Evolutionary conservation across 2,888 invertebrate species (phyloP), one percentile per base, ranked within the genome.

Genomic region (Troides aeacus): DNA sequence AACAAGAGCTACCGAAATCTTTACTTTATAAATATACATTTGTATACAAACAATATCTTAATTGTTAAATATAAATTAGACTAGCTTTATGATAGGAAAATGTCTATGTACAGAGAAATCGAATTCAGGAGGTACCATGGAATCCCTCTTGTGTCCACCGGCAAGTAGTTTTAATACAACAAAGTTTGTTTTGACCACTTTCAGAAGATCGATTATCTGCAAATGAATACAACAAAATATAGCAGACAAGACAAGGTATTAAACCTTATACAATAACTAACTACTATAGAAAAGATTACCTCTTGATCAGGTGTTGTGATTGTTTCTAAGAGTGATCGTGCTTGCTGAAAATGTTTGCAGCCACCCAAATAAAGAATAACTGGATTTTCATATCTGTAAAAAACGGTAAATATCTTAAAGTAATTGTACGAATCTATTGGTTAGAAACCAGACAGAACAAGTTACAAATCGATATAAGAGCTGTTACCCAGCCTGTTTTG

Each of bases 121-220:
- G 86, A 99, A 99, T 76, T 97, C 96, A 0, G 98, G 97, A 15
- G 97, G 96, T 24, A 95, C 94, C 71, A 94, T 95, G 0, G 97
- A 96, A 73, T 97, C 97, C 79, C 96, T 95, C 85, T 97, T 97
- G 86, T 99, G 98, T 12, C 99, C 99, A 72, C 97, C 97, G 0
- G 97, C 97, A 74, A 99, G 89, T 71, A 99, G 92, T 88, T 98
- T 98, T 88, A 98, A 94, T 18, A 99, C 99, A 76, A 99, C 96
- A 84, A 97, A 98, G 93, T 99, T 99, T 0, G 97, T 98, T 93
- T 99, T 99, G 58, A 97, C 96, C 75, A 99, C 96, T 89, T 97
- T 97, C 64, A 98, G 92, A 74, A 99, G 94, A 82, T 96, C 96
- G 42, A 94, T 92, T 71, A 97, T 94, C 96, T 97, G 90, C 23